Percentiles rank a stretch among this genome's conserved stretches.
phyloP scores from a whole-genome alignment of 2,797 vertebrate species.

The Macropus fuliginosus region DNA sequence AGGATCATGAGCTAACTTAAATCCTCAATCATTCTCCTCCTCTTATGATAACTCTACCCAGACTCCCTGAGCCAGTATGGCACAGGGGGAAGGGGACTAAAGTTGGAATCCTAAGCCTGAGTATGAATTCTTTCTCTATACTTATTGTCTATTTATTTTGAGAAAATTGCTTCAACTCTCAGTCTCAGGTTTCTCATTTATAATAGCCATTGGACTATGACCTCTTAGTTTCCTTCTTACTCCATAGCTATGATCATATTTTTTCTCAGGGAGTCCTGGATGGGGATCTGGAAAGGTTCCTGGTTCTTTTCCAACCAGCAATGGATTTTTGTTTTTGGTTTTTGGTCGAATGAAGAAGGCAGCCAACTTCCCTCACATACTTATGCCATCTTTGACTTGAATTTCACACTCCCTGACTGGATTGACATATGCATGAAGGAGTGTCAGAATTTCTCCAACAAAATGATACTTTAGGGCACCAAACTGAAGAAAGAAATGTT shows the following conservation, averaged over 20 bases:
- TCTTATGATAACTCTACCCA: background rate
- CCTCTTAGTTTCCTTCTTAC: background rate
- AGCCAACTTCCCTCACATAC: background rate
- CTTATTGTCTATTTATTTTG: background rate
- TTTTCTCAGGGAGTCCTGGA: background rate
- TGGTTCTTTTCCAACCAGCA: background rate
- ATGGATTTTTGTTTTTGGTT: background rate
- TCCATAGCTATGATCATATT: background rate
- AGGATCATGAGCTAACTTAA: background rate
- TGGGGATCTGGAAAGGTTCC: background rate
- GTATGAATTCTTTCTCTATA: background rate
- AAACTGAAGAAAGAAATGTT: background rate
- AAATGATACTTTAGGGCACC: background rate
- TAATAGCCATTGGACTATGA: background rate
- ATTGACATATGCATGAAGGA: background rate
- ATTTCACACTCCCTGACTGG: conserved; percentile 26
- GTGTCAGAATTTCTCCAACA: conserved; percentile 26
- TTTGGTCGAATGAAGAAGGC: background rate
- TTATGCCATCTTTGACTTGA: conserved; percentile 1
- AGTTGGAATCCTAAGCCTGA: background rate
- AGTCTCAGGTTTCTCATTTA: background rate
- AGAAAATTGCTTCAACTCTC: background rate
- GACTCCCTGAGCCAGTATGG: background rate
- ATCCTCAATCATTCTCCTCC: background rate
- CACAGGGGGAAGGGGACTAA: background rate